A percentile compares a stretch with the other conserved stretches of the same genome.
Conservation (phyloP, 2,888 invertebrate genomes). For the Cephus sareptanus region DNA sequence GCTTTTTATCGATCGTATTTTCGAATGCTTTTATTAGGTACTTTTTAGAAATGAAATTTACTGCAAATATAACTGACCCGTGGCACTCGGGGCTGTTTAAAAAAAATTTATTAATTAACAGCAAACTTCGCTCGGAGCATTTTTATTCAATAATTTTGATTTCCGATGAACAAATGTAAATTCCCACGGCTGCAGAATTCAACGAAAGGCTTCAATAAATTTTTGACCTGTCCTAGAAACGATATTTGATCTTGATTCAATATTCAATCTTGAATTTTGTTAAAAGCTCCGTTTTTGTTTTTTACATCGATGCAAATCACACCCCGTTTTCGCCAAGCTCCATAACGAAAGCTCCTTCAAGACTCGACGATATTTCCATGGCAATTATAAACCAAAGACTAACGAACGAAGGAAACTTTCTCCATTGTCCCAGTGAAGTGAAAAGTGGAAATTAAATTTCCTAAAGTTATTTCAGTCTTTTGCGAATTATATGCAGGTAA, state of each 20-base stretch:
- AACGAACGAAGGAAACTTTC: not conserved
- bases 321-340: not conserved
- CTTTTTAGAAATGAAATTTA: not conserved
- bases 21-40: not conserved
- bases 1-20: not conserved
- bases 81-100: not conserved
- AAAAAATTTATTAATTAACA: not conserved
- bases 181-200: not conserved
- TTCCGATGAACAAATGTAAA: not conserved
- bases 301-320: not conserved
- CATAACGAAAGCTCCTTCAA: not conserved
- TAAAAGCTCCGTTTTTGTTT: not conserved
- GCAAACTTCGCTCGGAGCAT: not conserved
- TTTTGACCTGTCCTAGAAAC: not conserved
- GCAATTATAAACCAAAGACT: not conserved
- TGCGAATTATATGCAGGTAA: not conserved
- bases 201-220: no score
- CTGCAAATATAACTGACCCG: not conserved
- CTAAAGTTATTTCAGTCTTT: not conserved
- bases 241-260: not conserved
- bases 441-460: not conserved
- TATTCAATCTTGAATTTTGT: no score
- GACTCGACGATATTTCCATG: not conserved
- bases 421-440: not conserved
- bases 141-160: not conserved